phyloP scores from a whole-genome alignment of 2,113 vertebrate species.

The Felis catus region F.catus_Fca126_mat1.0 CM031418.1:46383001-46383500 shows the following conservation, averaged over 20 bases:
- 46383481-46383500: conserved; percentile 55
- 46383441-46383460: conserved; percentile 60
- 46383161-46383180: too few species aligned
- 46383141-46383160: too few species aligned
- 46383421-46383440: conserved; percentile 22
- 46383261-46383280: too few species aligned
- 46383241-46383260: too few species aligned
- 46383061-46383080: background rate
- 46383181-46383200: too few species aligned
- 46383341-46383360: background rate
- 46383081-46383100: conserved; percentile 18
- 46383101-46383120: too few species aligned
- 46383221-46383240: too few species aligned
- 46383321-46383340: background rate
- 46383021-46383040: background rate
- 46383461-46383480: conserved; percentile 71
- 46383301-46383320: conserved; percentile 1
- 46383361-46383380: background rate
- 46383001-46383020: background rate
- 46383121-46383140: too few species aligned
- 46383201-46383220: too few species aligned
- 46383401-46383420: conserved; percentile 26
- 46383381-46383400: background rate
- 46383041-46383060: background rate
- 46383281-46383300: too few species aligned